Evolutionary conservation across 1,140 invertebrate species (phyloP).

Genomic region (Drosophila persimilis): DNA sequence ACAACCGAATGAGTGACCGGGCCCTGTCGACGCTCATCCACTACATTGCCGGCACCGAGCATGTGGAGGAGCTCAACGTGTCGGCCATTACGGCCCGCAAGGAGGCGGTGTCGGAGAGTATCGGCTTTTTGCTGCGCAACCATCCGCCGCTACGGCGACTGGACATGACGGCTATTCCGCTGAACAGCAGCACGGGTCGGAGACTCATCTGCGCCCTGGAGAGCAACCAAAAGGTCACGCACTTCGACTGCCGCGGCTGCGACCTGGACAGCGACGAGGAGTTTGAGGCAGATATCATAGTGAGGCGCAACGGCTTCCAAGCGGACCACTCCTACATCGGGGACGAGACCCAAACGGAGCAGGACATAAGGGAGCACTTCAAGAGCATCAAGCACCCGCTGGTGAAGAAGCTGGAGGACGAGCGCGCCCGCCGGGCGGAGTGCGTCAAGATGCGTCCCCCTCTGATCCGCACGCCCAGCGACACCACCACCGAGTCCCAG

Average conservation of each 20-base stretch:
- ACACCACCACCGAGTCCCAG: neutral
- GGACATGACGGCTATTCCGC: slow-evolving; percentile 31
- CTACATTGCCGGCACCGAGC: slow-evolving; percentile 38
- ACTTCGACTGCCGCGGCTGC: slow-evolving; percentile 48
- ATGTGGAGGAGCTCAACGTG: slow-evolving; percentile 52
- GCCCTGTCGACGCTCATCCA: slow-evolving; percentile 29
- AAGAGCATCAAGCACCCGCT: slow-evolving; percentile 30
- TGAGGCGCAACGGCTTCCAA: slow-evolving; percentile 46
- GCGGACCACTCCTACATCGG: slow-evolving; percentile 22
- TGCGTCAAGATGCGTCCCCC: slow-evolving; percentile 10
- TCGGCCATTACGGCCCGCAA: slow-evolving; percentile 11
- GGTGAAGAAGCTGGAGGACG: neutral
- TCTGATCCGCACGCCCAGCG: neutral
- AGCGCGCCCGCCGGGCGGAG: neutral
- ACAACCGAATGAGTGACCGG: slow-evolving; percentile 38
- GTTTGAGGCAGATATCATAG: slow-evolving; percentile 37
- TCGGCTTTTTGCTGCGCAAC: slow-evolving; percentile 32
- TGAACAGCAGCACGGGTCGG: neutral
- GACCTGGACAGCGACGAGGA: slow-evolving; percentile 40
- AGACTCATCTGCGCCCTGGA: slow-evolving; percentile 28
- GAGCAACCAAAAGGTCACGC: slow-evolving; percentile 22
- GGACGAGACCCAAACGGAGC: slow-evolving; percentile 23
- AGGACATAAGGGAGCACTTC: slow-evolving; percentile 5
- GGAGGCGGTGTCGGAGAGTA: neutral
- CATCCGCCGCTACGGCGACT: slow-evolving; percentile 42